These are phyloP conservation scores for Agonopterix arenella DNA, from an alignment of 2,888 invertebrate genomes.

Conservation along the genomic window DNA sequence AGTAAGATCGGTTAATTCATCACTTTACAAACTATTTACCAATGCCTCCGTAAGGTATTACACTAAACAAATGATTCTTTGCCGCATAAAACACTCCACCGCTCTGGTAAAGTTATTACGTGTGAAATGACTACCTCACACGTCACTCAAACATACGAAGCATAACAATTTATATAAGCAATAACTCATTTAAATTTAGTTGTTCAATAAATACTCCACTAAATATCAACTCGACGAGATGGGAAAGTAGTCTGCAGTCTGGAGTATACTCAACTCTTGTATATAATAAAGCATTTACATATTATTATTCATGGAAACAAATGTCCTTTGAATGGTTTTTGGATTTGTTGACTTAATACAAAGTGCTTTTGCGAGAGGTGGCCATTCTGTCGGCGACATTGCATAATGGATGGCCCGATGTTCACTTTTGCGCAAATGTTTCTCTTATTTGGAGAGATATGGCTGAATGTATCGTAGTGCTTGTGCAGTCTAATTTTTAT, in stretches of 20 bases:
- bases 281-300: conserved; percentile 63
- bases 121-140: too few species aligned
- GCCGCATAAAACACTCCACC: too few species aligned
- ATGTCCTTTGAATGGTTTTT: conserved; percentile 67
- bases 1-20: too few species aligned
- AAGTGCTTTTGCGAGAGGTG: conserved; percentile 63
- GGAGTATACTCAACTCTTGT: conserved; percentile 15
- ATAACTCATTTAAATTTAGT: not conserved
- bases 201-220: conserved; percentile 7
- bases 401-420: conserved; percentile 52
- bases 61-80: too few species aligned
- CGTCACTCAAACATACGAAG: too few species aligned
- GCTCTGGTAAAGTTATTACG: too few species aligned
- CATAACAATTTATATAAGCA: not conserved
- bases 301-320: conserved; percentile 71
- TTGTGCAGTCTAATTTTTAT: too few species aligned
- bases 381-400: conserved; percentile 53
- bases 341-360: conserved; percentile 72
- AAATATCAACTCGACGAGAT: conserved; percentile 9
- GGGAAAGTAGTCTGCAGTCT: conserved; percentile 14
- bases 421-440: conserved; percentile 53
- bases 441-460: conserved; percentile 37
- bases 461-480: too few species aligned
- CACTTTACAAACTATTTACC: too few species aligned
- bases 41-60: too few species aligned